Evolutionary conservation across 1,140 invertebrate species (phyloP).

Genomic region (Ips nitidus): DNA sequence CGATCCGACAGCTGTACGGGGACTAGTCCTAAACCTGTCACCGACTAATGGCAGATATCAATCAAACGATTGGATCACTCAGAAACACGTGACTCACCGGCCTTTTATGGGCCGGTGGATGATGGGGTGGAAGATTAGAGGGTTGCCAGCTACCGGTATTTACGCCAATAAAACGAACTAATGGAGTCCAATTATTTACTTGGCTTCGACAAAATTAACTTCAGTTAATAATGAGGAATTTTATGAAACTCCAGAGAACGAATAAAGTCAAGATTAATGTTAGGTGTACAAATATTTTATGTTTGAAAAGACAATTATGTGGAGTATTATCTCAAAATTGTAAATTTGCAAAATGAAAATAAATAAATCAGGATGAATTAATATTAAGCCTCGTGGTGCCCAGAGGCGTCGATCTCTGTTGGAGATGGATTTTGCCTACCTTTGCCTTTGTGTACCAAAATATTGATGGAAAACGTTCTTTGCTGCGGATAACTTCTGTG

Average conservation of each 20-base stretch:
- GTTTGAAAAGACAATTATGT: no score
- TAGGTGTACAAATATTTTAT: no score
- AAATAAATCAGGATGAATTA: slow-evolving; percentile 8
- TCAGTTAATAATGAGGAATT: no score
- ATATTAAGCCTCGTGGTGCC: slow-evolving; percentile 17
- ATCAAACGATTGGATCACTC: slow-evolving; percentile 50
- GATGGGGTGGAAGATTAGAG: slow-evolving; percentile 27
- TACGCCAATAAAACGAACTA: slow-evolving; percentile 11
- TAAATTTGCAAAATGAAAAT: background rate
- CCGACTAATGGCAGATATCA: slow-evolving; percentile 52
- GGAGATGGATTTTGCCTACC: slow-evolving; percentile 17
- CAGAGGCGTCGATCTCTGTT: slow-evolving; percentile 21
- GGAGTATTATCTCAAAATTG: no score
- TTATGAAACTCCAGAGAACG: no score
- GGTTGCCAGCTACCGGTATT: slow-evolving; percentile 13
- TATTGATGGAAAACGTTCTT: slow-evolving; percentile 20
- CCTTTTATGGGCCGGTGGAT: slow-evolving; percentile 18
- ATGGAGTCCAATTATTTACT: background rate
- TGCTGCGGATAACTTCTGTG: slow-evolving; percentile 8
- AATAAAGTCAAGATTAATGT: no score
- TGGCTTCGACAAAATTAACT: background rate
- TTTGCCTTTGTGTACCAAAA: slow-evolving; percentile 16
- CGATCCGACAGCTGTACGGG: slow-evolving; percentile 43
- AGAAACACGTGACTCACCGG: slow-evolving; percentile 47
- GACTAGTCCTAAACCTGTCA: slow-evolving; percentile 51